phyloP scores from a whole-genome alignment of 1,140 invertebrate species.

The Dinothrombium tinctorium region DNA sequence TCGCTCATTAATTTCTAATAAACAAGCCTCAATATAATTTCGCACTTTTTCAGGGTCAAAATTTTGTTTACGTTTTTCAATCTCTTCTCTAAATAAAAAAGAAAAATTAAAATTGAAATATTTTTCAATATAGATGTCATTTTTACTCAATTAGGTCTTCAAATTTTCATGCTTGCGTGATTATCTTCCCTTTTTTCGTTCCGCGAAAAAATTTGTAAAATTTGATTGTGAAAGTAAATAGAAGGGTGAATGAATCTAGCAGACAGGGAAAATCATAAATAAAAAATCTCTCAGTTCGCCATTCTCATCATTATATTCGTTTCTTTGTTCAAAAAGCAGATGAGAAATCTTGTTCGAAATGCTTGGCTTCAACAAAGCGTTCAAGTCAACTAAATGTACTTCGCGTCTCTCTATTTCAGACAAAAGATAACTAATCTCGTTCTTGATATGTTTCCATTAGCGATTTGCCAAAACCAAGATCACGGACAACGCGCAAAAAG shows the following conservation, averaged over 20 bases:
- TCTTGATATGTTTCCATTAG: slow-evolving; percentile 31
- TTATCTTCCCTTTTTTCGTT: too few species aligned
- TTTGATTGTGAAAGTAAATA: too few species aligned
- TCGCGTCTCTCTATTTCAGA: slow-evolving; percentile 6
- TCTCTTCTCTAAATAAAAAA: background rate
- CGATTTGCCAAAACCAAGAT: slow-evolving; percentile 44
- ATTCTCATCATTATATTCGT: slow-evolving; percentile 10
- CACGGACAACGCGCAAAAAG: slow-evolving; percentile 36
- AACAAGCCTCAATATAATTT: slow-evolving; percentile 12
- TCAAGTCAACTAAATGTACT: slow-evolving; percentile 6
- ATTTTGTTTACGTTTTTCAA: slow-evolving; percentile 3
- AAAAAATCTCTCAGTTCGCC: slow-evolving; percentile 6
- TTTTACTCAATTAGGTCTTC: too few species aligned
- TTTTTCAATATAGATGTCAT: too few species aligned
- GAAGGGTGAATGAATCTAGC: too few species aligned
- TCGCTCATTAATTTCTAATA: slow-evolving; percentile 5
- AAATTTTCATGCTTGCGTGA: too few species aligned
- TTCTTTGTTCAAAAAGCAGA: slow-evolving; percentile 11
- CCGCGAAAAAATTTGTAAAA: too few species aligned
- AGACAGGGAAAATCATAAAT: too few species aligned
- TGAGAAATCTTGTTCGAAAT: slow-evolving; percentile 12
- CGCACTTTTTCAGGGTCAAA: background rate
- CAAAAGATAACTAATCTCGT: slow-evolving; percentile 12
- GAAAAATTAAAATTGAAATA: too few species aligned
- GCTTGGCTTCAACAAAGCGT: slow-evolving; percentile 6